phyloP scores from a whole-genome alignment of 23 tunicate species.

The Corella eumyota region DNA sequence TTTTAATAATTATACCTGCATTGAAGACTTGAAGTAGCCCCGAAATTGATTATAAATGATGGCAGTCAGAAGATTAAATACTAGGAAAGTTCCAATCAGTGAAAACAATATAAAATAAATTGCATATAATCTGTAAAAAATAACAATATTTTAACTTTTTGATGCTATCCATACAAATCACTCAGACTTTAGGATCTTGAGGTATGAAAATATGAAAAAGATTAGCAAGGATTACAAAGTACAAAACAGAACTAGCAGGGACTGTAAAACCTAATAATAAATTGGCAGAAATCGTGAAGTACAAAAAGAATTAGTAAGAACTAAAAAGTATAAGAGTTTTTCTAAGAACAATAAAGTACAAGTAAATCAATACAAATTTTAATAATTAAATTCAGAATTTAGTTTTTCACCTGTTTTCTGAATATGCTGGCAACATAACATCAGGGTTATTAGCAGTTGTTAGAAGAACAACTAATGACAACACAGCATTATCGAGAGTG shows the following conservation, averaged over 20 bases:
- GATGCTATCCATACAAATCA: not conserved
- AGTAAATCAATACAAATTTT: too few relatives aligned
- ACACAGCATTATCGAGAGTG: conserved; percentile 60
- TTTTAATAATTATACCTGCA: conserved; percentile 68
- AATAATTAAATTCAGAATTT: too few relatives aligned
- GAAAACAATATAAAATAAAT: conserved; percentile 91
- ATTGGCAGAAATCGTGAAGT: too few relatives aligned
- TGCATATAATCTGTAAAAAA: conserved; percentile 64
- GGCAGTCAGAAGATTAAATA: conserved; percentile 93
- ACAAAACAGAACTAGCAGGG: too few relatives aligned
- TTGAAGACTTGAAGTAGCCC: conserved; percentile 85
- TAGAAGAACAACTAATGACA: conserved; percentile 86
- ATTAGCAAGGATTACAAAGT: too few relatives aligned
- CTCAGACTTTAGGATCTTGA: too few relatives aligned
- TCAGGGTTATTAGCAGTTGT: conserved; percentile 99
- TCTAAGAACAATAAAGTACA: too few relatives aligned
- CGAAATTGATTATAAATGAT: conserved; percentile 97
- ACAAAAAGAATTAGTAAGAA: too few relatives aligned
- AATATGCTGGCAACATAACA: conserved; percentile 99
- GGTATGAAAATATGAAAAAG: too few relatives aligned
- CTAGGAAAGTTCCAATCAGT: conserved; percentile 81
- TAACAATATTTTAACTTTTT: not conserved
- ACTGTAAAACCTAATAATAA: too few relatives aligned
- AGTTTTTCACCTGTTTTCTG: conserved; percentile 82
- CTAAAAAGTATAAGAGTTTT: too few relatives aligned